These are phyloP conservation scores for Lepidochitona cinerea DNA, from an alignment of 2,888 invertebrate species.

Conservation along the genomic window DNA sequence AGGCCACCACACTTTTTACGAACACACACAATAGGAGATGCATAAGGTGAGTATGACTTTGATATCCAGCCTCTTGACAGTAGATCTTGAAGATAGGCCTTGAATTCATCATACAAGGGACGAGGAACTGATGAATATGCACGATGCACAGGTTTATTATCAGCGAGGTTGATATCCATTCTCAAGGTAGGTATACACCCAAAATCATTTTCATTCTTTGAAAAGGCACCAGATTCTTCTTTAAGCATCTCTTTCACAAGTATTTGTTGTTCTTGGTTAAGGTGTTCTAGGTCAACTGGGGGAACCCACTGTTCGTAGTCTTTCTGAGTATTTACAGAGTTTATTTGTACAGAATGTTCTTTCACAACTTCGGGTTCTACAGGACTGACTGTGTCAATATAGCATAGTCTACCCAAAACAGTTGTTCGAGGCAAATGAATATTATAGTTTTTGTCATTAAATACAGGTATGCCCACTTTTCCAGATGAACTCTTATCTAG, in stretches of 20 bases:
- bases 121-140: slow-evolving; percentile 29
- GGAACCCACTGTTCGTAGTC: slow-evolving; percentile 20
- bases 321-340: not conserved
- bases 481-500: not conserved
- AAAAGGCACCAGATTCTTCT: slow-evolving; percentile 29
- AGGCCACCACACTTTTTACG: slow-evolving; percentile 20
- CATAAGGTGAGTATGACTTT: slow-evolving; percentile 23
- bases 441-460: not conserved
- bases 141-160: slow-evolving; percentile 28
- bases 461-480: not conserved
- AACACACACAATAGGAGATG: slow-evolving; percentile 21
- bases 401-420: not conserved
- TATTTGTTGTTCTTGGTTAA: slow-evolving; percentile 17
- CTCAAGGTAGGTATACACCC: slow-evolving; percentile 25
- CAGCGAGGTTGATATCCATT: slow-evolving; percentile 28
- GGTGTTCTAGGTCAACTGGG: slow-evolving; percentile 13
- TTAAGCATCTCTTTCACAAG: slow-evolving; percentile 19
- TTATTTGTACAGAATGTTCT: not conserved
- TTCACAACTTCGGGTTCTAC: not conserved
- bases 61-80: slow-evolving; percentile 26
- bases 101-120: slow-evolving; percentile 35
- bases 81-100: slow-evolving; percentile 31
- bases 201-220: slow-evolving; percentile 29
- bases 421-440: not conserved
- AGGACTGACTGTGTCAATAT: not conserved